phyloP scores from a whole-genome alignment of 1,140 invertebrate genomes.

The Drepana arcuata region DNA sequence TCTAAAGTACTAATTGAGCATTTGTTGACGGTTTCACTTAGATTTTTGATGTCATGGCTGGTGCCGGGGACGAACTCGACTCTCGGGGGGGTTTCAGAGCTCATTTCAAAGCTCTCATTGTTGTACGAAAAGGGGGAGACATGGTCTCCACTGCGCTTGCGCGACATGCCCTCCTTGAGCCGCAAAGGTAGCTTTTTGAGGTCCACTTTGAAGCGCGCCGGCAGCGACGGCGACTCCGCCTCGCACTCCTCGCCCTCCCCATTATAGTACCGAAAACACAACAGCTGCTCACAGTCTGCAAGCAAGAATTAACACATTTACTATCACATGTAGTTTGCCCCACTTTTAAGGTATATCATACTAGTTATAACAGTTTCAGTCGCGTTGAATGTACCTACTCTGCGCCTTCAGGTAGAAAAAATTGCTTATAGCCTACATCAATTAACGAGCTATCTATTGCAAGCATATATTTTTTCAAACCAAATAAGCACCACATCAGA shows the following conservation, averaged over 20 bases:
- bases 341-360: no score
- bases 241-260: slow-evolving; percentile 62
- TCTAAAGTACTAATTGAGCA: slow-evolving; percentile 72
- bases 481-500: no score
- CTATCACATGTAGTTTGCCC: no score
- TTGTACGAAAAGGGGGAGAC: slow-evolving; percentile 60
- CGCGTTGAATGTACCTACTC: no score
- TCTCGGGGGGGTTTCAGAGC: slow-evolving; percentile 46
- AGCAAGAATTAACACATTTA: slow-evolving; percentile 4
- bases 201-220: slow-evolving; percentile 50
- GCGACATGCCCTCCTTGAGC: slow-evolving; percentile 59
- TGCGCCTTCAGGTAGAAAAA: no score
- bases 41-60: slow-evolving; percentile 60
- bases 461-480: no score
- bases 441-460: no score
- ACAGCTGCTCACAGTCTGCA: slow-evolving; percentile 69
- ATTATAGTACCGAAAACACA: slow-evolving; percentile 70
- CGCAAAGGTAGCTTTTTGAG: slow-evolving; percentile 54
- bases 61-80: slow-evolving; percentile 48
- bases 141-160: slow-evolving; percentile 59
- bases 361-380: no score
- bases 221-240: slow-evolving; percentile 52
- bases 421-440: no score
- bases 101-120: slow-evolving; percentile 66
- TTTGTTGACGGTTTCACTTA: slow-evolving; percentile 67